Percentiles rank a stretch among this genome's conserved stretches.
phyloP scores from a whole-genome alignment of 1,140 invertebrate species.

The Spodoptera litura region DNA sequence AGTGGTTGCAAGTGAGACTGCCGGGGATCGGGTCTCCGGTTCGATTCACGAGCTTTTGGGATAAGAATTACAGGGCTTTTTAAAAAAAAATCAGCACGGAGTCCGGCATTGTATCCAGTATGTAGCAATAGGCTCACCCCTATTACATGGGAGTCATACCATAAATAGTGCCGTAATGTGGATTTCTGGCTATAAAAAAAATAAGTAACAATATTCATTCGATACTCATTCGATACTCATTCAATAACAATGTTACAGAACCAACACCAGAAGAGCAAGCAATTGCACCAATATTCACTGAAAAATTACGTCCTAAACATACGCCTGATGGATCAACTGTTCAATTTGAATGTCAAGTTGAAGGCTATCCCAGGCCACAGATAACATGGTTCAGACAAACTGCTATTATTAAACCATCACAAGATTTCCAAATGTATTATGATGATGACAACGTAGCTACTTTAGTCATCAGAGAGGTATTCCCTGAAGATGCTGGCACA shows the following conservation, averaged over 20 bases:
- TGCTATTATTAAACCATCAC: constrained; percentile 95
- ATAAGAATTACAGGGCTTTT: no score
- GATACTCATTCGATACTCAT: no score
- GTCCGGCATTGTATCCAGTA: no score
- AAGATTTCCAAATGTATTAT: constrained; percentile 97
- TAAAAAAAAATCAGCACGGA: no score
- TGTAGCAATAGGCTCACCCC: no score
- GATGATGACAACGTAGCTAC: constrained; percentile 97
- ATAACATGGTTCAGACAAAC: constrained; percentile 98
- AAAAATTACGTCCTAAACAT: constrained; percentile 93
- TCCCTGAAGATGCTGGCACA: constrained; percentile 98
- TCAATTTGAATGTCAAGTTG: constrained; percentile 96
- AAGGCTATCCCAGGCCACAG: constrained; percentile 95
- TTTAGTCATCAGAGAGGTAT: constrained; percentile 97
- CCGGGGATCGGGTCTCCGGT: no score
- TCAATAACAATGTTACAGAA: constrained; percentile 85
- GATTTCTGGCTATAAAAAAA: no score
- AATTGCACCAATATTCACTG: constrained; percentile 93
- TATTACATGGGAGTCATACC: no score
- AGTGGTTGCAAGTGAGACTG: no score
- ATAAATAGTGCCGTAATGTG: no score
- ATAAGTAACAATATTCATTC: no score
- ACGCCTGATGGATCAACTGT: constrained; percentile 95
- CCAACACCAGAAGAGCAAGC: constrained; percentile 92
- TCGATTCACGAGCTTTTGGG: no score